These are phyloP conservation scores for Sebastes alutus DNA, from an alignment of 2,797 vertebrate species.

Conservation along the genomic window DNA sequence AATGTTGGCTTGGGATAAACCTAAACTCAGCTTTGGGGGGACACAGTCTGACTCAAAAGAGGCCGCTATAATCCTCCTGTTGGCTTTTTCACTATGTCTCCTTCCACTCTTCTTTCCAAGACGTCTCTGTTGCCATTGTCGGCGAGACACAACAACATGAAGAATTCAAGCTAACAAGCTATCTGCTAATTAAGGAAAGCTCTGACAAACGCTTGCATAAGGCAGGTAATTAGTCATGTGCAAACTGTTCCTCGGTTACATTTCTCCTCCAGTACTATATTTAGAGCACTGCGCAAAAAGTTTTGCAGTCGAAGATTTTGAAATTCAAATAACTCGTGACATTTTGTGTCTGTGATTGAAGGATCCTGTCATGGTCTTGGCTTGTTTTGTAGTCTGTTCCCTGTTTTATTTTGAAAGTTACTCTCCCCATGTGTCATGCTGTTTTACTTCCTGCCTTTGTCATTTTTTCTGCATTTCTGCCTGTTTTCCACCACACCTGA, in stretches of 20 bases:
- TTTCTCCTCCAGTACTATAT: conserved; percentile 18
- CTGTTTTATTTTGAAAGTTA: no score
- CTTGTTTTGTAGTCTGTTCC: no score
- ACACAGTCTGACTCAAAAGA: conserved; percentile 12
- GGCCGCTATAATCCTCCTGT: conserved; percentile 10
- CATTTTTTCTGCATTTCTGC: no score
- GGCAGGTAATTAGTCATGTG: conserved; percentile 47
- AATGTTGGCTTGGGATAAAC: conserved; percentile 13
- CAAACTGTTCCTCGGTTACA: conserved; percentile 26
- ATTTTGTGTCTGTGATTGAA: background rate
- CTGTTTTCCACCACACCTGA: no score
- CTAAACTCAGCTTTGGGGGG: conserved; percentile 4
- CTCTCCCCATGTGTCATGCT: no score
- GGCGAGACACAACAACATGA: conserved; percentile 19
- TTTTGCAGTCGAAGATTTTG: background rate
- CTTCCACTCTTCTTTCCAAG: background rate
- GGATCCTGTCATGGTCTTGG: no score
- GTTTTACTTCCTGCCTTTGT: no score
- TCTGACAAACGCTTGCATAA: conserved; percentile 39
- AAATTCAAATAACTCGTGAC: background rate
- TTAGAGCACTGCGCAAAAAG: background rate
- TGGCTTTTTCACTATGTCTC: conserved; percentile 12
- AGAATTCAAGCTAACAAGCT: conserved; percentile 23
- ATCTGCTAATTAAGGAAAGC: conserved; percentile 43
- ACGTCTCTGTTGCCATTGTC: conserved; percentile 1